A percentile compares a stretch with the other conserved stretches of the same genome.
Evolutionary conservation across 2,113 vertebrate species (phyloP).

Genomic region (Leptobrachium ailaonicum): DNA sequence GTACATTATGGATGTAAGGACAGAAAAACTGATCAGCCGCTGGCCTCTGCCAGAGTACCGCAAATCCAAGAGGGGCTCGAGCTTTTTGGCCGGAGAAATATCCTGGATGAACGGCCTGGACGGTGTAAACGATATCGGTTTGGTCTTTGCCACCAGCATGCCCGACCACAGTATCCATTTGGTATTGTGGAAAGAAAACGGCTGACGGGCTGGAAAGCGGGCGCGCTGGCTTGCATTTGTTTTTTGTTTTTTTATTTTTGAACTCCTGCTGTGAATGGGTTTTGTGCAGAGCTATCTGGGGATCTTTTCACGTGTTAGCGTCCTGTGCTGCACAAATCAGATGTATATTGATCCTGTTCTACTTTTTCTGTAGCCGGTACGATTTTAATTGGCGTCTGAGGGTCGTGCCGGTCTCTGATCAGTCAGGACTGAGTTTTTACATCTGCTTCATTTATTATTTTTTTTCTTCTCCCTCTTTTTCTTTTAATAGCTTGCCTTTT

Average conservation of each 20-base stretch:
- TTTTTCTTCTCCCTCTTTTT: background rate
- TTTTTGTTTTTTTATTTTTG: background rate
- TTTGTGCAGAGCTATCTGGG: too few relatives aligned
- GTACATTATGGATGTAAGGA: slow-evolving; percentile 96
- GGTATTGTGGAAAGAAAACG: slow-evolving; percentile 95
- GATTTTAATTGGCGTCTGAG: too few relatives aligned
- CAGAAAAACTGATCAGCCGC: slow-evolving; percentile 88
- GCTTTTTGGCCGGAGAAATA: slow-evolving; percentile 91
- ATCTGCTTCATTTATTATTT: too few relatives aligned
- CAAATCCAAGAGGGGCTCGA: slow-evolving; percentile 96
- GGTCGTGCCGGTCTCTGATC: too few relatives aligned
- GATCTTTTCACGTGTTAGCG: too few relatives aligned
- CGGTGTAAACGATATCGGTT: slow-evolving; percentile 86
- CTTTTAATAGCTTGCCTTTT: background rate
- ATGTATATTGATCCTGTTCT: too few relatives aligned
- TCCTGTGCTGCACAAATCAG: too few relatives aligned
- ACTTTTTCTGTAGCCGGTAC: too few relatives aligned
- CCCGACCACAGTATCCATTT: slow-evolving; percentile 98
- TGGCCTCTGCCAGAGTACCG: slow-evolving; percentile 96
- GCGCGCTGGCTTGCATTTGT: slow-evolving; percentile 22
- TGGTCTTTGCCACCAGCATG: slow-evolving; percentile 98
- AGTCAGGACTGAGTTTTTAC: too few relatives aligned
- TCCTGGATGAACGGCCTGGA: slow-evolving; percentile 94
- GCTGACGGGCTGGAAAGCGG: slow-evolving; percentile 63
- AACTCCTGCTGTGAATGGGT: too few relatives aligned